Base-by-base conservation (phyloP, 1,140 invertebrate species). In the Palaemon carinicauda region DNA sequence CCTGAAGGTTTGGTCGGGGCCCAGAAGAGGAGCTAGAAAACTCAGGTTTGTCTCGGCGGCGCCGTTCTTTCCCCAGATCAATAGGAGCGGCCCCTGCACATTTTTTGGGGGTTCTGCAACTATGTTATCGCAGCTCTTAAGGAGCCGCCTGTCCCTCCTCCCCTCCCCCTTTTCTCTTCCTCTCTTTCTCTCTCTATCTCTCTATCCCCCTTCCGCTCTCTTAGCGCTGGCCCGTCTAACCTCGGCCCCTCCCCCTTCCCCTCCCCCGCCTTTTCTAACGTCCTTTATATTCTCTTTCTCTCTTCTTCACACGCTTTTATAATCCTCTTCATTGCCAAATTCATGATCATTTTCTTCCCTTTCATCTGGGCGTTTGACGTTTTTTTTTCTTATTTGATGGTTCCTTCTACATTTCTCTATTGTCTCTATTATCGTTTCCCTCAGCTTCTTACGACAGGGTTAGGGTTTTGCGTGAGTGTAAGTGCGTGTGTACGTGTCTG, bases 41-140 rank as follows among this genome's bases (percentile, higher is more conserved):
- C 78, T 65, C 75, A 69, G 54, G 50, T 31, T 69, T 69, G 65
- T 51, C 65, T 73, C 65, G 83, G 74, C 83, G 77, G 75, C 83
- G 78, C 71, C 83, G 83, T 86, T 86, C 83, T 86, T 86, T 86
- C 83, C 83, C 31, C 54, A 86, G 83, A 86, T 86, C 83, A 86
- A 86, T 86, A 86, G 80, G 83, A 86, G 83, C 83, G 75, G 77
- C 75, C 83, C 77, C 75, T 75, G 83, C 56, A 69, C 56, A 80
- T 86, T 86, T 83, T 86, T 83, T 84, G 24, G 27, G 52, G 80
- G 74, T 65, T 79, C 83, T 79, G 77, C 83, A 86, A 86, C 83
- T 80, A 86, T 86, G 83, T 86, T 86, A 86, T 86, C 83, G 83
- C 50, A 65, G 83, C 75, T 80, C 83, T 86, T 79, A 86, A 79